A percentile compares a stretch with the other conserved stretches of the same genome.
phyloP scores from a whole-genome alignment of 37 sponge, comb jelly and placozoan species.

The Spongilla lacustris region DNA sequence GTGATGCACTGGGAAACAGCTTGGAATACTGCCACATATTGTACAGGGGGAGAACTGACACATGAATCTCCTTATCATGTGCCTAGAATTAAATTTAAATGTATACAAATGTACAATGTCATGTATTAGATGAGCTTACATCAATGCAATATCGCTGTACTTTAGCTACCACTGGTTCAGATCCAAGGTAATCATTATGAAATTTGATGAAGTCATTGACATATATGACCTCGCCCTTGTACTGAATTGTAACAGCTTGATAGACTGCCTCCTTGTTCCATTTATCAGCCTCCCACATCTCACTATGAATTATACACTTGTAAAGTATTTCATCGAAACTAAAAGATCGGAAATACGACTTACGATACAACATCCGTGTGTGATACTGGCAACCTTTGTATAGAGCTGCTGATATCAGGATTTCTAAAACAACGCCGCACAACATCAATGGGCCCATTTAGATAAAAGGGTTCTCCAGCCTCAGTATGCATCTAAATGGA shows the following conservation, averaged over 20 bases:
- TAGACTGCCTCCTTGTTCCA: neutral
- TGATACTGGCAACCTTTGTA: neutral
- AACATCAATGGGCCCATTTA: neutral
- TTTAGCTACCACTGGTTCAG: too few relatives aligned
- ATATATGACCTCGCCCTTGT: too few relatives aligned
- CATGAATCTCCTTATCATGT: too few relatives aligned
- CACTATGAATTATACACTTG: neutral
- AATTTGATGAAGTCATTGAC: too few relatives aligned
- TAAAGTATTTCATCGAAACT: neutral
- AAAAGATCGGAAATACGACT: neutral
- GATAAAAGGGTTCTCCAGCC: neutral
- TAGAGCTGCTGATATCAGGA: neutral
- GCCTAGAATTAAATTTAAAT: too few relatives aligned
- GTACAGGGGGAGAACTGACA: too few relatives aligned
- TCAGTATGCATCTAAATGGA: neutral
- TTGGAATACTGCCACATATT: neutral
- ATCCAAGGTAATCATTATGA: too few relatives aligned
- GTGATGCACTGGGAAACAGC: neutral
- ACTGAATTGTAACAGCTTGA: neutral
- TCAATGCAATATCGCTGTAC: too few relatives aligned
- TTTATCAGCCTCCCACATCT: constrained; percentile 1
- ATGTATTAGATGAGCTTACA: too few relatives aligned
- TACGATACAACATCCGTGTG: neutral
- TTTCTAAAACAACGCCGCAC: neutral
- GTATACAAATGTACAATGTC: too few relatives aligned